Percentiles rank a stretch among this genome's conserved stretches.
These are phyloP conservation scores for Drosophila lacteicornis DNA, from an alignment of 1,140 invertebrate species.

Conservation along the genomic window DNA sequence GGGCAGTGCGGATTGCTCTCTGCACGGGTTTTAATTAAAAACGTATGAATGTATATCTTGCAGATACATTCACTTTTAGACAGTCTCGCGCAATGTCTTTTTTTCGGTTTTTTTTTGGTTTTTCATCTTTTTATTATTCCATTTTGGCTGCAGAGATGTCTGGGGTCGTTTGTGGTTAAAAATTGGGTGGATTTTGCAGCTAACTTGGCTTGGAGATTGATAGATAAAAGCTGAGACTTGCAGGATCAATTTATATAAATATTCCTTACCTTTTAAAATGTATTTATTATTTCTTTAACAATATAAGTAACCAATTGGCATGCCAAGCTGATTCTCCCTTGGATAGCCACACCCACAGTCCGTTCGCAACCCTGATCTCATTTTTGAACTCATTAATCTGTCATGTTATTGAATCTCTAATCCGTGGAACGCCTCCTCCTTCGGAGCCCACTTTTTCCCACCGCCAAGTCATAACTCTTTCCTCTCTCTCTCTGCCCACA, in stretches of 20 bases:
- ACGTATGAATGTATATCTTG: slow-evolving; percentile 43
- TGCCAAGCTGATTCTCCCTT: slow-evolving; percentile 3
- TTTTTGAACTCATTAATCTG: slow-evolving; percentile 15
- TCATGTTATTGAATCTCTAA: not conserved
- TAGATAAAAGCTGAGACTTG: too few relatives aligned
- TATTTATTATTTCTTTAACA: too few relatives aligned
- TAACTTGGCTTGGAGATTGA: too few relatives aligned
- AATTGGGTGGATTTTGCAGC: not conserved
- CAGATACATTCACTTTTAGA: slow-evolving; percentile 53
- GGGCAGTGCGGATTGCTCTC: slow-evolving; percentile 11
- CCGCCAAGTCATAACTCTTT: slow-evolving; percentile 30
- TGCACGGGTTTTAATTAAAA: slow-evolving; percentile 53
- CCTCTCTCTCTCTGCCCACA: slow-evolving; percentile 38
- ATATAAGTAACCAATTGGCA: not conserved
- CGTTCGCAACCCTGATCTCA: not conserved
- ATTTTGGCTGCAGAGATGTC: slow-evolving; percentile 3
- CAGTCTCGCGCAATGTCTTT: slow-evolving; percentile 19
- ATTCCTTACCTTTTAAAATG: too few relatives aligned
- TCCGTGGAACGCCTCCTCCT: slow-evolving; percentile 6
- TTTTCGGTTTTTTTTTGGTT: not conserved
- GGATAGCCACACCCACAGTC: not conserved
- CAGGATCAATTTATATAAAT: too few relatives aligned
- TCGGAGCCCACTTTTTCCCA: not conserved
- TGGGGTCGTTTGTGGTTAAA: slow-evolving; percentile 8
- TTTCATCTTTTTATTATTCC: slow-evolving; percentile 1